These are phyloP conservation scores for Thunnus albacares DNA, from an alignment of 2,797 vertebrate species.

Conservation along the genomic window DNA sequence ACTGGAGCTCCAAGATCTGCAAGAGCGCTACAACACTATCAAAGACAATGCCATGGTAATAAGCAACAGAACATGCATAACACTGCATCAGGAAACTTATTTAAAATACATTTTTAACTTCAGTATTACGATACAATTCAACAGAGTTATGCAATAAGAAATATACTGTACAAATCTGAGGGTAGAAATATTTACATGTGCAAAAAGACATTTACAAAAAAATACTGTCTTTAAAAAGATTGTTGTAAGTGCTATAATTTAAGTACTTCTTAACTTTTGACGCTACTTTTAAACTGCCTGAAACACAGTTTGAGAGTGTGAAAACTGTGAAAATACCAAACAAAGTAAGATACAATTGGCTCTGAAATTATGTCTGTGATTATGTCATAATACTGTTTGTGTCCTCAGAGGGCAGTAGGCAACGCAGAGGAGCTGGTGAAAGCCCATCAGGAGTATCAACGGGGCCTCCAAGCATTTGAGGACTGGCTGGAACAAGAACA, in stretches of 20 bases:
- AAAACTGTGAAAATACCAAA: not conserved
- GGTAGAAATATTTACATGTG: too few relatives aligned
- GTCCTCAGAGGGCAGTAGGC: constrained; percentile 87
- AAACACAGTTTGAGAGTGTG: not conserved
- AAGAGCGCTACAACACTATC: constrained; percentile 89
- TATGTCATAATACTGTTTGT: constrained; percentile 4
- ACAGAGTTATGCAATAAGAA: too few relatives aligned
- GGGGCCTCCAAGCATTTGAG: constrained; percentile 91
- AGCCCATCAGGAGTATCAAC: constrained; percentile 94
- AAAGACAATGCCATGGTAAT: constrained; percentile 91
- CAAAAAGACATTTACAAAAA: not conserved
- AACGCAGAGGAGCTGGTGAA: constrained; percentile 91
- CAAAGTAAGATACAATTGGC: not conserved
- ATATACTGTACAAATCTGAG: too few relatives aligned
- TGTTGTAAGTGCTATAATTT: not conserved
- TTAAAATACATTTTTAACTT: not conserved
- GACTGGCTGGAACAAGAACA: constrained; percentile 94
- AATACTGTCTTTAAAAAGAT: too few relatives aligned
- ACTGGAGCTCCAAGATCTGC: constrained; percentile 94
- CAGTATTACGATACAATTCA: too few relatives aligned
- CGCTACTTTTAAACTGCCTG: not conserved
- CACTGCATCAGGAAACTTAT: not conserved
- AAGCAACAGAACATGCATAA: not conserved
- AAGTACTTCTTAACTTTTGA: not conserved
- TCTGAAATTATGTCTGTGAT: not conserved